Evolutionary conservation across 2,113 vertebrate species (phyloP).

Genomic region (Stictonetta naevosa): DNA sequence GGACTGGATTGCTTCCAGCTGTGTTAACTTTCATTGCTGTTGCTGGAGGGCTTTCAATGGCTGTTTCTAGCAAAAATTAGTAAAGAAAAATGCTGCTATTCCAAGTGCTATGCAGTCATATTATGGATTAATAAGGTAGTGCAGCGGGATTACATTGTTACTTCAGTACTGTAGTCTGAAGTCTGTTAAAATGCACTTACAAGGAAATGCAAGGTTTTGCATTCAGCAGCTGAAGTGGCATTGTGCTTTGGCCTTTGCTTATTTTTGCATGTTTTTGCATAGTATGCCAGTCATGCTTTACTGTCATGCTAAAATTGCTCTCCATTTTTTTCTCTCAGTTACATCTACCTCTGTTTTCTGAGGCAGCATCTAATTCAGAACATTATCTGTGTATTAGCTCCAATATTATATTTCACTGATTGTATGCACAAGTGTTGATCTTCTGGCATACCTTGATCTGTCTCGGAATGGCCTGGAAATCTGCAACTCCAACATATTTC

Average conservation of each 20-base stretch:
- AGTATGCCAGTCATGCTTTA: not conserved
- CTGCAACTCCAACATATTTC: not conserved
- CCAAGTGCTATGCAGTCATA: not conserved
- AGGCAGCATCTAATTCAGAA: not conserved
- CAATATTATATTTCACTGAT: not conserved
- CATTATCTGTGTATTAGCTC: not conserved
- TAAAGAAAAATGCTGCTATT: not conserved
- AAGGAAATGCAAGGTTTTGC: not conserved
- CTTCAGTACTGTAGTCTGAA: not conserved
- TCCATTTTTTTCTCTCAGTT: not conserved
- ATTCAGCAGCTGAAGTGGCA: not conserved
- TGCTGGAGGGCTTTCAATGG: not conserved
- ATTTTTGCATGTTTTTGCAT: rapidly evolving
- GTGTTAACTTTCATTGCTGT: not conserved
- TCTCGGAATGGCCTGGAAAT: not conserved
- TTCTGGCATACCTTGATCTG: not conserved
- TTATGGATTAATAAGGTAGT: not conserved
- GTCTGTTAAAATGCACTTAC: not conserved
- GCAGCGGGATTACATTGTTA: not conserved
- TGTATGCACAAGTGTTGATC: not conserved
- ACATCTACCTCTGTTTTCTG: not conserved
- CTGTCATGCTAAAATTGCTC: not conserved
- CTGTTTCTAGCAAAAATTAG: not conserved
- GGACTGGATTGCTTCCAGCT: not conserved
- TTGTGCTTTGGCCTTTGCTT: not conserved